Evolutionary conservation across 2,888 invertebrate species (phyloP), one percentile per base, ranked within the genome.

Genomic region (Hyalella azteca): DNA sequence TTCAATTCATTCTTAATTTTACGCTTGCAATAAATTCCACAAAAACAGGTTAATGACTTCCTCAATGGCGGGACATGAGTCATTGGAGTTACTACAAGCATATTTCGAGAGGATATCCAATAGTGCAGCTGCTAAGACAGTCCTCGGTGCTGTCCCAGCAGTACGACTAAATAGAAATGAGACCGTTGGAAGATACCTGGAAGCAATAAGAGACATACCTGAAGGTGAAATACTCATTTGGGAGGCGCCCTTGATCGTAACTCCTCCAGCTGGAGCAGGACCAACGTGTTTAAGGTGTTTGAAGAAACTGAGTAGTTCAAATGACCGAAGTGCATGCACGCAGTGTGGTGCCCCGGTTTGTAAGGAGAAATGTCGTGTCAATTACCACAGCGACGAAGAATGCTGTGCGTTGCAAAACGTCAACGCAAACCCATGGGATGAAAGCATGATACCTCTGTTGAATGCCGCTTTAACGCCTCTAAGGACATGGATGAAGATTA

Each of bases 191-290:
- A 40, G 83, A n/a, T 79, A 77, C 50, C 75, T 83, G 36, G 81
- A 78, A 29, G 79, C 83, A 13, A 48, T 77, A 5, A 22, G 80
- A 39, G 75, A 81, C 73, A 81, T 83, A 49, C 26, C 48, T 4
- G 83, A 78, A 15, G 83, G 83, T 36, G 80, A 81, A 60, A 77
- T 80, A 3, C 32, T 83, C 29, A 81, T 83, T 36, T 36, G 77
- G 7, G 83, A 83, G 73, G 29, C 77, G 22, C 83, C 81, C 11
- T 26, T 83, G 29, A 75, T 83, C 4, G 49, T 83, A 39, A 48
- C 77, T 11, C 82, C 83, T 19, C 79, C 78, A 60, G 79, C 73
- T 1, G 80, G 73, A 4, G 73, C 73, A 5, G 78, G 75, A 26
- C 77, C 83, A 4, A 54, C 77, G 11, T 83, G 83, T 32, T 22